These are phyloP conservation scores for Diadumene lineata DNA, from an alignment of 92 coral and sea anemone species.

Conservation along the genomic window DNA sequence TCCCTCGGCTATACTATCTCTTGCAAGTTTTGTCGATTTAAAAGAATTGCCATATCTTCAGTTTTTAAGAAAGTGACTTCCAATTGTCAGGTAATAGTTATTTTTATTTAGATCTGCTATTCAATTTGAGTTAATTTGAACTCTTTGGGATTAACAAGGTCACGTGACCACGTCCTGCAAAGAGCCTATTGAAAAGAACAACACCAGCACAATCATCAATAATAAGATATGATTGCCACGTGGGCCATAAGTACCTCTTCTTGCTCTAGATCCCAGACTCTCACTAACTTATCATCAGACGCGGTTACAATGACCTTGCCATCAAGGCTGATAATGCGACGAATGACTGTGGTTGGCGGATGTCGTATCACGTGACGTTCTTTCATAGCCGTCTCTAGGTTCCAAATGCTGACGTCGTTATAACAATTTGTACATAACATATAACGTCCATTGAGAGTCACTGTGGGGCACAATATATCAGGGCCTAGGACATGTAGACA, in stretches of 20 bases:
- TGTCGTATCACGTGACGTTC: conserved; percentile 88
- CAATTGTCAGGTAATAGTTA: no score
- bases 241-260: conserved; percentile 40
- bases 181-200: no score
- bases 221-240: background rate
- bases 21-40: no score
- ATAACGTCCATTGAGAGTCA: conserved; percentile 85
- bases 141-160: no score
- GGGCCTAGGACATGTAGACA: conserved; percentile 94
- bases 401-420: conserved; percentile 95
- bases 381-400: conserved; percentile 89
- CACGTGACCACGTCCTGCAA: no score
- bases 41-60: no score
- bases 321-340: conserved; percentile 68
- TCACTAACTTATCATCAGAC: conserved; percentile 85
- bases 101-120: no score
- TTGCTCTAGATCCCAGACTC: conserved; percentile 94
- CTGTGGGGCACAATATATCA: conserved; percentile 86
- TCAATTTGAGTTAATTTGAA: no score
- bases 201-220: background rate
- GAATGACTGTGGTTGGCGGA: conserved; percentile 88
- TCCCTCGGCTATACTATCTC: no score
- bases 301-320: conserved; percentile 80
- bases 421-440: conserved; percentile 88
- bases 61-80: no score